Conservation (phyloP, 2,797 vertebrate genomes). For the Siniperca scherzeri region DNA sequence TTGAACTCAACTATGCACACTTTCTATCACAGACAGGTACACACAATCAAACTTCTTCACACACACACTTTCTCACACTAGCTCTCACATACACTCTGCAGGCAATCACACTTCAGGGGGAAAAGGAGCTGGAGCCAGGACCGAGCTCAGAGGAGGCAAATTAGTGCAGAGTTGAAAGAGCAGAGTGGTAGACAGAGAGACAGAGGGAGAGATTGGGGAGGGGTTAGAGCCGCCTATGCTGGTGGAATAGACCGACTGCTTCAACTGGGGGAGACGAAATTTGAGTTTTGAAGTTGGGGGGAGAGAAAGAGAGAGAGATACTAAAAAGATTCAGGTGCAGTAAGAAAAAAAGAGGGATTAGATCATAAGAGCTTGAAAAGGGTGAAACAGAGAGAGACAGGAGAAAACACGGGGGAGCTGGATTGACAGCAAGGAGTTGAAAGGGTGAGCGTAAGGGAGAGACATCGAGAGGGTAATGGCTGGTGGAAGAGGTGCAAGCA, state of each 20-base stretch:
- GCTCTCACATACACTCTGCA: conserved; percentile 46
- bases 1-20: conserved; percentile 36
- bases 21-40: conserved; percentile 39
- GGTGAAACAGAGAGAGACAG: conserved; percentile 26
- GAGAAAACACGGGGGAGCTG: conserved; percentile 60
- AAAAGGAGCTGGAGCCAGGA: conserved; percentile 59
- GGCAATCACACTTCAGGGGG: conserved; percentile 73
- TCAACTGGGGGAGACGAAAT: conserved; percentile 32
- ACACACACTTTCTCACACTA: conserved; percentile 37
- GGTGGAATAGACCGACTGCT: conserved; percentile 42
- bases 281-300: conserved; percentile 33
- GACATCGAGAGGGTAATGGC: conserved; percentile 71
- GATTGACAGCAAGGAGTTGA: conserved; percentile 62
- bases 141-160: conserved; percentile 72
- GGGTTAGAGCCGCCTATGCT: conserved; percentile 35
- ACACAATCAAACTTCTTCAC: conserved; percentile 52
- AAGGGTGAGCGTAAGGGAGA: conserved; percentile 43
- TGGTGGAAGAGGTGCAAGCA: conserved; percentile 69
- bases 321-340: conserved; percentile 50
- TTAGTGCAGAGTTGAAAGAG: conserved; percentile 75
- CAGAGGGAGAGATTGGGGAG: conserved; percentile 33
- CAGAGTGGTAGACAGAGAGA: conserved; percentile 56
- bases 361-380: conserved; percentile 58
- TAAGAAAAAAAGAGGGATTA: conserved; percentile 37
- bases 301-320: conserved; percentile 16